Conservation (phyloP, 2,113 vertebrate genomes). For the Ciconia maguari region DNA sequence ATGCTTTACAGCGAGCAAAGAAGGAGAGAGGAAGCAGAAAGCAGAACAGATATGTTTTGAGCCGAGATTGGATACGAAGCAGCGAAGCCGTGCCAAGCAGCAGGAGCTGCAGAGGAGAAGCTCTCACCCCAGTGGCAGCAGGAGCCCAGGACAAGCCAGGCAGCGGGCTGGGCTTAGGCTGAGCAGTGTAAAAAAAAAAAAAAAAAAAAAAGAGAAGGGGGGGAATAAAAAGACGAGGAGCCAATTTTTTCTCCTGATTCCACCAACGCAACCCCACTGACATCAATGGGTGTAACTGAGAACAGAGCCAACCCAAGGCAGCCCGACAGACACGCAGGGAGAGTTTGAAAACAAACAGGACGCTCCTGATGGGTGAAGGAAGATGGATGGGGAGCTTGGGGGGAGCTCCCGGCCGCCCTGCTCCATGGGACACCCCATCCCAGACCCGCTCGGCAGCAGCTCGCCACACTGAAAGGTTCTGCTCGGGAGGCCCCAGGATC, state of each 20-base stretch:
- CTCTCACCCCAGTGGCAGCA: constrained; percentile 44
- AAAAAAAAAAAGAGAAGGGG: not conserved
- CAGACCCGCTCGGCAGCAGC: not conserved
- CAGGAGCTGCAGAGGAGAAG: constrained; percentile 59
- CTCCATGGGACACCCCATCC: not conserved
- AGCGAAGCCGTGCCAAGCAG: constrained; percentile 35
- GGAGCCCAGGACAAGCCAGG: constrained; percentile 21
- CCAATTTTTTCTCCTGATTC: constrained; percentile 58
- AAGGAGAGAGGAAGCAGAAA: constrained; percentile 60
- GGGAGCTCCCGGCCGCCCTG: not conserved
- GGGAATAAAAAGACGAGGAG: not conserved
- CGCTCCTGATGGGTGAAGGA: constrained; percentile 24
- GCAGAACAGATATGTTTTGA: constrained; percentile 68
- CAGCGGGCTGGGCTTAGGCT: not conserved
- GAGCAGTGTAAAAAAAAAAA: not conserved
- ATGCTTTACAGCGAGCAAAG: constrained; percentile 31
- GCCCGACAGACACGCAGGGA: not conserved
- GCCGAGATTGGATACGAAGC: constrained; percentile 46
- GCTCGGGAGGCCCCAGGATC: not conserved
- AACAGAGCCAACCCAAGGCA: constrained; percentile 43
- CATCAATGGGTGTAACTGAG: constrained; percentile 69
- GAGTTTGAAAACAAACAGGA: constrained; percentile 63
- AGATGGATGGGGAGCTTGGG: not conserved
- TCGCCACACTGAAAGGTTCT: accelerated
- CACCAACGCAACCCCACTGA: constrained; percentile 67